phyloP scores from a whole-genome alignment of 2,797 vertebrate genomes.

The Craterocephalus amniculus region DNA sequence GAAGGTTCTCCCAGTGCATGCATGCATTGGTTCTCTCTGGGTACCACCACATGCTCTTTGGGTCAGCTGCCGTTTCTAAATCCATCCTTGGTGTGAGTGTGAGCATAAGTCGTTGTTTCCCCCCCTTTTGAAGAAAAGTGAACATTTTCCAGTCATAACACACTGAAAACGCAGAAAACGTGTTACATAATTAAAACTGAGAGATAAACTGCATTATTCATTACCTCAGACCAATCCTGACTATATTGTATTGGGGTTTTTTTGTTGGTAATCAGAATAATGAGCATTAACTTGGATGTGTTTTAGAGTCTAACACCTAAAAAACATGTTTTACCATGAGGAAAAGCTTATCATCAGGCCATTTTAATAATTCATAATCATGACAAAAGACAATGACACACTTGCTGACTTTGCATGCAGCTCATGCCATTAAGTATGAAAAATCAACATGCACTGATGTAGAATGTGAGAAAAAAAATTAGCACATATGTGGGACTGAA shows the following conservation, averaged over 20 bases:
- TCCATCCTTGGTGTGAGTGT: too few relatives aligned
- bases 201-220: neutral
- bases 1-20: neutral
- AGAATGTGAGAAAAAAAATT: neutral
- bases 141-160: too few relatives aligned
- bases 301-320: neutral
- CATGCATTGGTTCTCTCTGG: too few relatives aligned
- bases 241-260: neutral
- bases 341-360: neutral
- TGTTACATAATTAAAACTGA: neutral
- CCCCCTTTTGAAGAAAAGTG: too few relatives aligned
- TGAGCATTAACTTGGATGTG: neutral
- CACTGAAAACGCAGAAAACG: neutral
- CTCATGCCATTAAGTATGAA: slow-evolving; percentile 1
- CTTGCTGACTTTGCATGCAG: neutral
- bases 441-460: slow-evolving; percentile 6
- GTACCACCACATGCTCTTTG: too few relatives aligned
- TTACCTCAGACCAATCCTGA: neutral
- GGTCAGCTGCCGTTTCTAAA: too few relatives aligned
- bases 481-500: neutral
- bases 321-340: neutral
- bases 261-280: neutral
- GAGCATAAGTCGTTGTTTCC: too few relatives aligned
- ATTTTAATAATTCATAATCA: neutral
- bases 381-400: neutral